These are phyloP conservation scores for Sceloporus tristichus DNA, from an alignment of 2,113 vertebrate species.

Conservation along the genomic window DNA sequence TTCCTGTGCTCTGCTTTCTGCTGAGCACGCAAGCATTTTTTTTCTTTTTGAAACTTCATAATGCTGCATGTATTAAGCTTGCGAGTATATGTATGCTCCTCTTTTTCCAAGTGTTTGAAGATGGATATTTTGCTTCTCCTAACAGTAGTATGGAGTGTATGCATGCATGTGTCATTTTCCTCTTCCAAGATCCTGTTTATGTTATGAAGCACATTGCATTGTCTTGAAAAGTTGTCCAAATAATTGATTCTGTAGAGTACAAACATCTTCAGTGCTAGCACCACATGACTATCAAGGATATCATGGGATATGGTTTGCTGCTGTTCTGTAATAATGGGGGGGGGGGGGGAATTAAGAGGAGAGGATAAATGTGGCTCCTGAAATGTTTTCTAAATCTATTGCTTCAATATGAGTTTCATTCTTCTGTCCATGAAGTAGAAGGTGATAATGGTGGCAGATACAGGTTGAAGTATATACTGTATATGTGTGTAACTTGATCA, in stretches of 20 bases:
- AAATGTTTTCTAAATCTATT: not conserved
- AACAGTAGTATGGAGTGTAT: conserved; percentile 6
- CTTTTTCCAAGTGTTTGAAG: conserved; percentile 1
- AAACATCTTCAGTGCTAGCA: not conserved
- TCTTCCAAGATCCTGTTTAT: not conserved
- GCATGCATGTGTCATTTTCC: not conserved
- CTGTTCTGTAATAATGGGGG: not conserved
- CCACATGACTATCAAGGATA: not conserved
- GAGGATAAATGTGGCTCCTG: not conserved
- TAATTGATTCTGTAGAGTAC: not conserved
- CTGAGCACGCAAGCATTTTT: conserved; percentile 26
- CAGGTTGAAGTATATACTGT: not conserved
- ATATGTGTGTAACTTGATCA: not conserved
- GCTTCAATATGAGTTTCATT: not conserved
- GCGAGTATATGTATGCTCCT: conserved; percentile 18
- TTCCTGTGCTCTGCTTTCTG: conserved; percentile 45
- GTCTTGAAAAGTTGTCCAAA: conserved; percentile 1
- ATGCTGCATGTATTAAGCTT: conserved; percentile 50
- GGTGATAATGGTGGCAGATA: no score
- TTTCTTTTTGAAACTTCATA: conserved; percentile 40
- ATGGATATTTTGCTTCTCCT: not conserved
- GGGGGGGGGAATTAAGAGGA: not conserved
- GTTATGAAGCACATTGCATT: not conserved
- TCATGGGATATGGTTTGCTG: not conserved
- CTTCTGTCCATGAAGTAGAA: not conserved